A percentile compares a stretch with the other conserved stretches of the same genome.
Evolutionary conservation across 1,140 invertebrate genomes (phyloP).

Genomic region (Pissodes strobi): DNA sequence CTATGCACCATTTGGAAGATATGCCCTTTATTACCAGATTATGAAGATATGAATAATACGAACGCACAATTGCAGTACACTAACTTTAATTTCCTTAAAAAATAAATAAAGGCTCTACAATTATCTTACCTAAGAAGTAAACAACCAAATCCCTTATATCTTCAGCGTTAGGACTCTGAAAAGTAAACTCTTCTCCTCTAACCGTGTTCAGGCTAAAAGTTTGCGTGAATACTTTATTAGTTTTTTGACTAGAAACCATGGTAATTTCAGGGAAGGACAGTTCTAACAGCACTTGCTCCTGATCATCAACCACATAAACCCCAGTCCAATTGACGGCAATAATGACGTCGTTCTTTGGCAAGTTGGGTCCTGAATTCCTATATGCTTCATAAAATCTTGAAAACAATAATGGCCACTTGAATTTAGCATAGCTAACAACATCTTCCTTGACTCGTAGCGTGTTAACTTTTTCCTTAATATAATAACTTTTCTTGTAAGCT

Average conservation of each 20-base stretch:
- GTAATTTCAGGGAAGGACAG: conserved; percentile 98
- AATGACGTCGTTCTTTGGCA: conserved; percentile 98
- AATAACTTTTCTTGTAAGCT: conserved; percentile 95
- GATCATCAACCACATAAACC: conserved; percentile 97
- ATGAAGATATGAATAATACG: too few species aligned
- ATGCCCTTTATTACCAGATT: too few species aligned
- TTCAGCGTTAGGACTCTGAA: conserved; percentile 98
- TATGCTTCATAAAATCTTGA: conserved; percentile 94
- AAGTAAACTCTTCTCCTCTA: conserved; percentile 96
- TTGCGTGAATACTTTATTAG: conserved; percentile 90
- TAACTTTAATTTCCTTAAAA: too few species aligned
- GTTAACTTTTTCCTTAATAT: conserved; percentile 80
- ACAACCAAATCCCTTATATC: conserved; percentile 97
- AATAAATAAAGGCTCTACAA: too few species aligned
- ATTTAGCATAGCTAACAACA: conserved; percentile 98
- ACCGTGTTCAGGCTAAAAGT: conserved; percentile 96
- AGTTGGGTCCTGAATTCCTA: conserved; percentile 89
- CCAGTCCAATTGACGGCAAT: conserved; percentile 99
- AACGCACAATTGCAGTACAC: too few species aligned
- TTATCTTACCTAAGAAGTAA: conserved; percentile 79
- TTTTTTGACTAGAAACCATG: conserved; percentile 94
- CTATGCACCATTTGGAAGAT: too few species aligned
- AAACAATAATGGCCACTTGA: conserved; percentile 98
- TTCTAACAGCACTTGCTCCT: conserved; percentile 96
- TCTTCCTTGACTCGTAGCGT: conserved; percentile 94